These are phyloP conservation scores for Watsonalla cultraria DNA, from an alignment of 2,888 invertebrate species.

Conservation along the genomic window DNA sequence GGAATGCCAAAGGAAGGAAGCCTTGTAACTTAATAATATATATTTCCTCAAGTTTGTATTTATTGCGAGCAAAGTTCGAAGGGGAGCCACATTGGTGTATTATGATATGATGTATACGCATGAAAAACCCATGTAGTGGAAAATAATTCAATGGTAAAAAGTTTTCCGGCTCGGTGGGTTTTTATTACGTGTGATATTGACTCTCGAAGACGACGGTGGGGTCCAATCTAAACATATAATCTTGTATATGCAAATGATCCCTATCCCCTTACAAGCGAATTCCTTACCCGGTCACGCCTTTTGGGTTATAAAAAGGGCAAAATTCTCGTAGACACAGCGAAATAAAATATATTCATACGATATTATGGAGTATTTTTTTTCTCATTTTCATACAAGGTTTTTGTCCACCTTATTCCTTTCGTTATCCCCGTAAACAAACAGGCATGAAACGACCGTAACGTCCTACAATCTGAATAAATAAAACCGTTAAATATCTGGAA, in stretches of 20 bases:
- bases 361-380: conserved; percentile 34
- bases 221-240: conserved; percentile 63
- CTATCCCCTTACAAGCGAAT: conserved; percentile 58
- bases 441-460: conserved; percentile 32
- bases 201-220: conserved; percentile 45
- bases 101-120: conserved; percentile 27
- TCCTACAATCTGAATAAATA: conserved; percentile 31
- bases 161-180: conserved; percentile 53
- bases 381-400: conserved; percentile 38
- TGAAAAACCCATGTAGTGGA: conserved; percentile 44
- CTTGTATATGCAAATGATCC: conserved; percentile 67
- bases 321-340: conserved; percentile 51
- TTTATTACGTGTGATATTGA: conserved; percentile 68
- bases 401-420: conserved; percentile 36
- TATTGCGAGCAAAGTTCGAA: conserved; percentile 2
- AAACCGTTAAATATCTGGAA: conserved; percentile 34
- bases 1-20: neutral
- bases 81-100: conserved; percentile 30
- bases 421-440: conserved; percentile 31
- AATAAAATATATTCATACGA: conserved; percentile 59
- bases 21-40: neutral
- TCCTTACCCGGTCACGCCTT: conserved; percentile 61
- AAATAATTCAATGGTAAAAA: conserved; percentile 58
- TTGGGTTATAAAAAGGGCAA: conserved; percentile 54
- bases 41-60: neutral